Evolutionary conservation across 2,888 invertebrate genomes (phyloP), one percentile per base, ranked within the genome.

Genomic region (Acleris cristana): DNA sequence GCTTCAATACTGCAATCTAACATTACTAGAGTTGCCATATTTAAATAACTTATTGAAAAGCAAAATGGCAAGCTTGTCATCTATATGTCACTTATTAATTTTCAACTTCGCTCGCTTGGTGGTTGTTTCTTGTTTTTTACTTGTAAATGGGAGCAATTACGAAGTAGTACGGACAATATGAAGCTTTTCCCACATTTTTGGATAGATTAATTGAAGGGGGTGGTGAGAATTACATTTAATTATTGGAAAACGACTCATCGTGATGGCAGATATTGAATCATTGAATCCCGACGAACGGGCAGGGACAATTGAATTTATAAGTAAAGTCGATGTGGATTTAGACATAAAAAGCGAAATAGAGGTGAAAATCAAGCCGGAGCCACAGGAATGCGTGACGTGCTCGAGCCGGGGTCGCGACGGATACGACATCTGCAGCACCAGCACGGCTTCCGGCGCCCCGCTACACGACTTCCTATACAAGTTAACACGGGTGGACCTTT

Each of bases 371-470:
- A 90, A 90, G 75, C 81, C 78, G 44, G 90, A 90, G 77, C 78
- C 79, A 18, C 76, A 79, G 64, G 90, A 90, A 78, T 91, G 91
- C 74, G 73, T 82, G 23, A 83, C 89, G 69, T 91, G 91, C 72
- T 71, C 79, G 51, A 73, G 76, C 58, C 84, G 84, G 62, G 79
- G 79, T 68, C 70, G 63, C n/a, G 87, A 85, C 23, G 77, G 77
- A 49, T 76, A 71, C 64, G 88, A 88, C 67, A 79, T 89, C 44
- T 79, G 72, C 74, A 65, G 69, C 59, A 78, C 84, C 10, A 76
- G 69, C 65, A 90, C 90, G 8, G 69, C 73, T 45, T 79, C 83
- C 51, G 87, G 88, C 53, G 78, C 81, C 45, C 73, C 83, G 65
- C 74, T 90, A 54, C 77, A 79, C 69, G 75, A 78, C 61, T 88